Percentiles rank a stretch among this genome's conserved stretches.
Conservation (phyloP, 2,797 vertebrate species). For the Amblyraja radiata region DNA sequence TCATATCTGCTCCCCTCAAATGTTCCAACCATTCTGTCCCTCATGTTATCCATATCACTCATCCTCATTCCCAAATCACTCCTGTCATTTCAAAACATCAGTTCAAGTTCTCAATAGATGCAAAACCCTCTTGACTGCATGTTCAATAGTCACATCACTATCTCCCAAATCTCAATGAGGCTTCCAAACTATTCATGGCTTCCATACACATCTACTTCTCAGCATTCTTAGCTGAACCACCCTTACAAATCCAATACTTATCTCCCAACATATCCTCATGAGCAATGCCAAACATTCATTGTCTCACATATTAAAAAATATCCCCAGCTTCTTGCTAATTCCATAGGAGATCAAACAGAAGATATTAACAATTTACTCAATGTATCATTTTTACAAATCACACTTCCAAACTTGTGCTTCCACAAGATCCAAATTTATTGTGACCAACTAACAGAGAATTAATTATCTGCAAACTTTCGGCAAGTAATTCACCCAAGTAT, state of each 20-base stretch:
- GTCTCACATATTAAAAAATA: not conserved
- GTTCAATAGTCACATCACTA: not conserved
- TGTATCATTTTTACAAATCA: not conserved
- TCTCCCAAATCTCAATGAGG: not conserved
- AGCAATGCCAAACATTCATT: not conserved
- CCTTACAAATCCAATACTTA: not conserved
- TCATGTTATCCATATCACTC: not conserved
- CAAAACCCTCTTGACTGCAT: not conserved
- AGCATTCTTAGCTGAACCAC: not conserved
- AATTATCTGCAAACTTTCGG: not conserved
- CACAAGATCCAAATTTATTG: not conserved
- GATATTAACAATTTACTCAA: not conserved
- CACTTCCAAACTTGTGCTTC: not conserved
- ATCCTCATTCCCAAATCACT: not conserved
- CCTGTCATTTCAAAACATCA: not conserved
- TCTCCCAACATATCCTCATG: not conserved
- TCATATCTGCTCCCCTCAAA: not conserved
- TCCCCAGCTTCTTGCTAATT: not conserved
- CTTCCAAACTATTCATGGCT: not conserved
- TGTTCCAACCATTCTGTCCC: not conserved
- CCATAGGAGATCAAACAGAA: not conserved
- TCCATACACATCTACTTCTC: not conserved
- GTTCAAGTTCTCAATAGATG: not conserved
- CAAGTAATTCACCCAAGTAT: not conserved
- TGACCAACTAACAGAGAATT: not conserved